These are phyloP conservation scores for Syngnathus rostellatus DNA, from an alignment of 2,797 vertebrate genomes.

Conservation along the genomic window DNA sequence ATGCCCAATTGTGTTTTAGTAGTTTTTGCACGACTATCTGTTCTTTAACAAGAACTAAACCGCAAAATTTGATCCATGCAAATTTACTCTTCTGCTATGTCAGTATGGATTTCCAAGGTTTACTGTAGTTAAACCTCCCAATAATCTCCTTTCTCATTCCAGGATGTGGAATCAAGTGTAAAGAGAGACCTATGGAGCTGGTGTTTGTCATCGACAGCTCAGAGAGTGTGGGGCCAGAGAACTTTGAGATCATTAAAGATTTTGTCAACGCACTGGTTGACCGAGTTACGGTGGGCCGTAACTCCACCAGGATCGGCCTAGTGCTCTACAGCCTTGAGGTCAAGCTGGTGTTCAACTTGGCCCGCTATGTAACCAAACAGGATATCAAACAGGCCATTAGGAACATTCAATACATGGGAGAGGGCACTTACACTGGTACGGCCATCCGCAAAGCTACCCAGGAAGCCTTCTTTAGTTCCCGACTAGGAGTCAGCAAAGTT, in stretches of 20 bases:
- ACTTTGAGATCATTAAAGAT: constrained; percentile 87
- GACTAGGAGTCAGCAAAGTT: constrained; percentile 78
- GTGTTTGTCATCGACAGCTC: constrained; percentile 92
- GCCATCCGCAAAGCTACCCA: constrained; percentile 83
- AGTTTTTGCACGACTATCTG: neutral
- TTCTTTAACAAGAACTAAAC: too few species aligned
- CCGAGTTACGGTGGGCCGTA: constrained; percentile 79
- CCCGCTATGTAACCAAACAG: constrained; percentile 67
- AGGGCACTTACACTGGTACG: constrained; percentile 83
- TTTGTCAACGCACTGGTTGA: constrained; percentile 83
- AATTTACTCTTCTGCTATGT: neutral
- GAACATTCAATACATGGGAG: constrained; percentile 82
- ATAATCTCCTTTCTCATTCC: constrained; percentile 39
- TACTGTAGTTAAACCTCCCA: neutral
- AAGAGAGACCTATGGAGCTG: constrained; percentile 88
- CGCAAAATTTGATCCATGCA: neutral
- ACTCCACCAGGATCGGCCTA: constrained; percentile 82
- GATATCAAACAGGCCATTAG: constrained; percentile 81
- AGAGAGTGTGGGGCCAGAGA: constrained; percentile 86
- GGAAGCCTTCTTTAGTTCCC: constrained; percentile 79
- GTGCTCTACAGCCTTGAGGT: constrained; percentile 85
- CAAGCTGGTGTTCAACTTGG: constrained; percentile 77
- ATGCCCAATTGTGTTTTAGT: neutral
- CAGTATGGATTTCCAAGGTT: neutral
- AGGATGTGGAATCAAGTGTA: constrained; percentile 88